A percentile compares a stretch with the other conserved stretches of the same genome.
These are phyloP conservation scores for Cylloceria caligata DNA, from an alignment of 2,888 invertebrate genomes.

Conservation along the genomic window DNA sequence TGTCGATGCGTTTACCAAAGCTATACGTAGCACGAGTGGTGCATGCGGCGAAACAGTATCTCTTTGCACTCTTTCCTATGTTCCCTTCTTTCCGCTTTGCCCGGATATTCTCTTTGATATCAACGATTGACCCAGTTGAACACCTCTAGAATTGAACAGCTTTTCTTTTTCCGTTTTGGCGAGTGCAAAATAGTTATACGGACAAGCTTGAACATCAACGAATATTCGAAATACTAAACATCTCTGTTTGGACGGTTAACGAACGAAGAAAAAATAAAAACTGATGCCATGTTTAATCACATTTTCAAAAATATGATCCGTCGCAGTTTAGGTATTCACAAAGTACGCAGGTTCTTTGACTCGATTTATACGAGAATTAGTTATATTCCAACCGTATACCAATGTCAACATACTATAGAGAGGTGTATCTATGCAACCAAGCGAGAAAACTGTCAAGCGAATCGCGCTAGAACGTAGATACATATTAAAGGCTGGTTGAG, in stretches of 20 bases:
- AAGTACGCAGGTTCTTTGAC: too few relatives aligned
- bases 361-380: background rate
- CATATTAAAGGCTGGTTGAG: constrained; percentile 41
- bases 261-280: background rate
- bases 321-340: background rate
- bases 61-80: constrained; percentile 7
- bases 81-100: constrained; percentile 35
- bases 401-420: background rate
- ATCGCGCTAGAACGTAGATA: constrained; percentile 25
- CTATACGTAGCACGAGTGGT: background rate
- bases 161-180: constrained; percentile 18
- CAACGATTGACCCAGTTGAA: constrained; percentile 59
- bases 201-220: background rate
- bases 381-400: background rate
- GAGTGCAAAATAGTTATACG: constrained; percentile 38
- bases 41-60: constrained; percentile 25
- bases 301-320: background rate
- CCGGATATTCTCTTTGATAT: constrained; percentile 60
- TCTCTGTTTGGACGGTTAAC: background rate
- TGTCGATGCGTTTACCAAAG: constrained; percentile 32
- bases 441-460: constrained; percentile 2
- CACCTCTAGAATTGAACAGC: constrained; percentile 53
- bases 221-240: constrained; percentile 16
- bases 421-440: background rate
- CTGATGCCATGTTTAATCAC: background rate